Conservation (phyloP, 2,113 vertebrate species). For the Podilymbus podiceps region DNA sequence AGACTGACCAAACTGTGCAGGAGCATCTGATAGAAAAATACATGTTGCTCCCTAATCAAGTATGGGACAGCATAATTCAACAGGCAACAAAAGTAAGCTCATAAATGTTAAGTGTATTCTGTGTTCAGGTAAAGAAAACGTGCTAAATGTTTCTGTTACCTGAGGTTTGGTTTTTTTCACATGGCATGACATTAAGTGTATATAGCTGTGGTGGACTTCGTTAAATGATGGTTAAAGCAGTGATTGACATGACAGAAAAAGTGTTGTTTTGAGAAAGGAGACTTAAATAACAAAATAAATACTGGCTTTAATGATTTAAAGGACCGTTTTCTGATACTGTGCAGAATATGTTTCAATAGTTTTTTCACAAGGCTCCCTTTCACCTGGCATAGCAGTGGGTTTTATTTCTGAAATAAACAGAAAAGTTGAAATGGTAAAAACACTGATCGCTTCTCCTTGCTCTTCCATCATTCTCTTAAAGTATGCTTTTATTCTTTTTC, state of each 20-base stretch:
- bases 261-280: not conserved
- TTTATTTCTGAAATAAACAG: not conserved
- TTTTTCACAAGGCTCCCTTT: not conserved
- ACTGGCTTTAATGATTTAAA: not conserved
- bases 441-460: not conserved
- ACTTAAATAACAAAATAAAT: not conserved
- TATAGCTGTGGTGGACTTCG: rapidly evolving
- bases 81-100: conserved; percentile 95
- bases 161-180: not conserved
- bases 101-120: not conserved
- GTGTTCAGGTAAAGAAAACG: not conserved
- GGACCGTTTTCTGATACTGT: not conserved
- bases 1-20: conserved; percentile 95
- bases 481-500: not conserved
- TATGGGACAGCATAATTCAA: conserved; percentile 99
- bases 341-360: not conserved
- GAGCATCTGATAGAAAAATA: conserved; percentile 99
- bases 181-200: rapidly evolving
- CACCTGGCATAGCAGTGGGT: not conserved
- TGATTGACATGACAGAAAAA: not conserved
- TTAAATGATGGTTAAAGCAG: not conserved
- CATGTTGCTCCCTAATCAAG: conserved; percentile 98
- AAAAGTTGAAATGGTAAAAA: not conserved
- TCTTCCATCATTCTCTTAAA: not conserved
- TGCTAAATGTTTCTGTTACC: not conserved